These are phyloP conservation scores for Leptopterna dolabrata DNA, from an alignment of 2,888 invertebrate species.

Conservation along the genomic window DNA sequence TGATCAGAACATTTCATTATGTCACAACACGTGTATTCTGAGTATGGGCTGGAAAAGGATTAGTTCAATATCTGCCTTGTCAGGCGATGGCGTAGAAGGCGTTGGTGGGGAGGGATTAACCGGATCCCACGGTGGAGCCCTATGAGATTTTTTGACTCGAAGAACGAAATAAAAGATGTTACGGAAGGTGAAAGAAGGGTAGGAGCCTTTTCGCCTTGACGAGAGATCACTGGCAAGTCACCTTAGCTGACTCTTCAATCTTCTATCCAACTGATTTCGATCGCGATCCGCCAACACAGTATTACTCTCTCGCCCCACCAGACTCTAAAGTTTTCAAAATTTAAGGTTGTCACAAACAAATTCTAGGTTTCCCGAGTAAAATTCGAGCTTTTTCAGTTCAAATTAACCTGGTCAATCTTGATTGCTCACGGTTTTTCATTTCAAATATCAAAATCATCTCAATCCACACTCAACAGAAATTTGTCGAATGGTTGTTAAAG, in stretches of 20 bases:
- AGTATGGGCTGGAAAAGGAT: conserved; percentile 33
- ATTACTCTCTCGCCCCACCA: not conserved
- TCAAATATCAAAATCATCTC: too few relatives aligned
- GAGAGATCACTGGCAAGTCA: not conserved
- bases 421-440: too few relatives aligned
- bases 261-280: not conserved
- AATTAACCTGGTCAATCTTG: too few relatives aligned
- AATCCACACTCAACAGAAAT: too few relatives aligned
- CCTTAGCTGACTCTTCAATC: conserved; percentile 7
- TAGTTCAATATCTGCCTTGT: conserved; percentile 43
- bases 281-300: not conserved
- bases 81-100: not conserved
- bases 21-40: conserved; percentile 55
- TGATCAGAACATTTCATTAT: conserved; percentile 54
- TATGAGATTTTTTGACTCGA: conserved; percentile 18
- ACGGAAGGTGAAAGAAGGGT: not conserved
- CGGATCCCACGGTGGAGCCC: conserved; percentile 24
- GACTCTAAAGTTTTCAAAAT: too few relatives aligned
- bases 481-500: too few relatives aligned
- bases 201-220: not conserved
- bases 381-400: too few relatives aligned
- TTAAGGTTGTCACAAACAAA: too few relatives aligned
- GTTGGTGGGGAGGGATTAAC: conserved; percentile 33
- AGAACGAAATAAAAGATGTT: not conserved
- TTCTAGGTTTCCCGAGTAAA: too few relatives aligned